Conservation (phyloP, 2,797 vertebrate genomes). For the Acestrorhynchus altus region DNA sequence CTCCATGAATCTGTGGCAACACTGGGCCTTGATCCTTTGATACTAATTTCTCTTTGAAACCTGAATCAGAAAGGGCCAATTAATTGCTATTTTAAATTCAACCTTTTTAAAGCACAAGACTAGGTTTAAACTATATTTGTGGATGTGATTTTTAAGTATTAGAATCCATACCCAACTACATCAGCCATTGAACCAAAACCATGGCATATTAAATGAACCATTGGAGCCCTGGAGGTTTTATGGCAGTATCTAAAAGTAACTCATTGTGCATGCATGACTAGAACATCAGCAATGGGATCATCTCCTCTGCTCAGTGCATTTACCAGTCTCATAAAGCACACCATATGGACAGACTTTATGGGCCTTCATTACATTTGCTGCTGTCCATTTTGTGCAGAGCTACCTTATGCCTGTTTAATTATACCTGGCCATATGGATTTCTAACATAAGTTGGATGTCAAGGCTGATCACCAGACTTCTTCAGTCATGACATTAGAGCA, state of each 20-base stretch:
- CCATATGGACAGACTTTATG: constrained; percentile 18
- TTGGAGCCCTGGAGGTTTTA: neutral
- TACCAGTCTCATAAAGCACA: neutral
- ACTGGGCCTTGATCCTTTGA: too few species aligned
- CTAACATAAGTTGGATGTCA: neutral
- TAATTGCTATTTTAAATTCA: neutral
- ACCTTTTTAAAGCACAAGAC: neutral
- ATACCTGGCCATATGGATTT: neutral
- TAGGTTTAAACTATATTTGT: neutral
- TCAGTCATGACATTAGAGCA: too few species aligned
- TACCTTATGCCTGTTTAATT: constrained; percentile 15
- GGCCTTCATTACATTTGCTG: neutral
- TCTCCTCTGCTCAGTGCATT: neutral
- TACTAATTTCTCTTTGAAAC: too few species aligned
- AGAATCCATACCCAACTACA: neutral
- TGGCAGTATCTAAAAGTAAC: constrained; percentile 9
- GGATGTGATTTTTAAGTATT: too few species aligned
- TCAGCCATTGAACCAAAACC: neutral
- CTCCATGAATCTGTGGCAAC: too few species aligned
- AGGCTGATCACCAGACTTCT: neutral
- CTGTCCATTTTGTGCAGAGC: neutral
- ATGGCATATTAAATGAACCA: neutral
- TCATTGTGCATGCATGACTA: neutral
- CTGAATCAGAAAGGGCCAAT: too few species aligned
- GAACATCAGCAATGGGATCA: neutral